A percentile compares a stretch with the other conserved stretches of the same genome.
These are phyloP conservation scores for Drosophila ustulata DNA, from an alignment of 2,888 invertebrate genomes.

Conservation along the genomic window DNA sequence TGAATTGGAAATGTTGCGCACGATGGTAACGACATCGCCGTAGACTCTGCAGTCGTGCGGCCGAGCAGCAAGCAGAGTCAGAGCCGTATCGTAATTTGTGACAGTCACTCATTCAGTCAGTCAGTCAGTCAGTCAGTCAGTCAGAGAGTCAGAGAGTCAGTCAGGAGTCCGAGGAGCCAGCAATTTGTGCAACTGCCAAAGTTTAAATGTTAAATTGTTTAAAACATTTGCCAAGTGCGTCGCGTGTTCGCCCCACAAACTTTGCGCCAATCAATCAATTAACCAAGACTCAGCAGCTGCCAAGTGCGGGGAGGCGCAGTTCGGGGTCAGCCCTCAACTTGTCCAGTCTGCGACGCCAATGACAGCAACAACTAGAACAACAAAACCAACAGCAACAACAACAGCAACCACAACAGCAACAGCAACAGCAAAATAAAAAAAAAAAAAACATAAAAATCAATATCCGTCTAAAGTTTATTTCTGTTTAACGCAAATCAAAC, in stretches of 20 bases:
- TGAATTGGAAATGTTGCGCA: conserved; percentile 62
- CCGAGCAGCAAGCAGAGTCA: conserved; percentile 38
- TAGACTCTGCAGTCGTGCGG: conserved; percentile 44
- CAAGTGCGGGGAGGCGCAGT: conserved; percentile 22
- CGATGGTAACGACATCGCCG: conserved; percentile 35
- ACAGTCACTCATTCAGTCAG: conserved; percentile 33
- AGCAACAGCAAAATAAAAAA: conserved; percentile 13
- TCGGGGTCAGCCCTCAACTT: conserved; percentile 17
- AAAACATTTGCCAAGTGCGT: conserved; percentile 51
- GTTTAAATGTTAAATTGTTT: conserved; percentile 58
- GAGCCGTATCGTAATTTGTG: conserved; percentile 36
- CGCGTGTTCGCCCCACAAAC: conserved; percentile 41
- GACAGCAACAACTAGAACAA: conserved; percentile 25
- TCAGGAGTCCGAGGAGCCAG: conserved; percentile 24
- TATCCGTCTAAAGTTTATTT: conserved; percentile 86
- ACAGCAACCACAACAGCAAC: conserved; percentile 22
- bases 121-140: conserved; percentile 27
- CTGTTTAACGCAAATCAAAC: conserved; percentile 70
- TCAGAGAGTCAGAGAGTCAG: conserved; percentile 26
- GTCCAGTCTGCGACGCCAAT: conserved; percentile 29
- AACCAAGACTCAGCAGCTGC: conserved; percentile 37
- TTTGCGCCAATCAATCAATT: conserved; percentile 68
- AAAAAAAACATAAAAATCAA: conserved; percentile 78
- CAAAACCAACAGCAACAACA: conserved; percentile 28
- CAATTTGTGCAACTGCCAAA: conserved; percentile 54